Percentiles rank a stretch among this genome's conserved stretches.
Evolutionary conservation across 2,113 vertebrate genomes (phyloP).

Genomic region (Procavia capensis): DNA sequence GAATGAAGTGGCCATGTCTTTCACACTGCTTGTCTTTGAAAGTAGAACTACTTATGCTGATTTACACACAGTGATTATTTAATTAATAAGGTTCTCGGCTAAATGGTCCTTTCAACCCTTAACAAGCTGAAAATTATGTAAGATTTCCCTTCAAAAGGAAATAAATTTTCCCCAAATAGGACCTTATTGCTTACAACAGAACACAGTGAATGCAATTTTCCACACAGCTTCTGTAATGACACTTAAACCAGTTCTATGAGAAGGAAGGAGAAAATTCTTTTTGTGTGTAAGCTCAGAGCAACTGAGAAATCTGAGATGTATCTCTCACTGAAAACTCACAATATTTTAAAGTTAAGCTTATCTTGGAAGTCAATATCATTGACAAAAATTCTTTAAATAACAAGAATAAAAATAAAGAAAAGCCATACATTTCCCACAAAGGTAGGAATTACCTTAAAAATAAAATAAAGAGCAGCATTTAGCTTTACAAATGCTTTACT

Average conservation of each 20-base stretch:
- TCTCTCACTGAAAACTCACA: background rate
- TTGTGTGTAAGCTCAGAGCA: background rate
- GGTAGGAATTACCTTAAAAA: slow-evolving; percentile 28
- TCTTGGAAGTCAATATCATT: background rate
- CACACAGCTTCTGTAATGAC: background rate
- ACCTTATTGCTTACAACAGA: background rate
- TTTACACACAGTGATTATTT: slow-evolving; percentile 74
- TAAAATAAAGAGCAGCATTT: background rate
- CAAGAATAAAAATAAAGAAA: slow-evolving; percentile 4
- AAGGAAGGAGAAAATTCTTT: slow-evolving; percentile 22
- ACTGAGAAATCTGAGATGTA: background rate
- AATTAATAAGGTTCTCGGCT: slow-evolving; percentile 54
- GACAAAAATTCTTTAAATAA: slow-evolving; percentile 15
- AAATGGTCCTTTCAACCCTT: slow-evolving; percentile 43
- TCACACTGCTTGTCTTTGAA: slow-evolving; percentile 25
- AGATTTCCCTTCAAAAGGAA: slow-evolving; percentile 58
- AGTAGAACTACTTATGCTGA: slow-evolving; percentile 22
- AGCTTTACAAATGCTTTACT: slow-evolving; percentile 27
- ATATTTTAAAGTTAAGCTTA: background rate
- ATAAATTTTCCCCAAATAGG: background rate
- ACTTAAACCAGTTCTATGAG: slow-evolving; percentile 7
- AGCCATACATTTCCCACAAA: background rate
- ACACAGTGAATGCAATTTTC: background rate
- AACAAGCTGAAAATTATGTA: slow-evolving; percentile 57
- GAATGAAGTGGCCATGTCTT: background rate